Base-by-base conservation (phyloP, 2,797 vertebrate species). In the Myotis myotis region DNA sequence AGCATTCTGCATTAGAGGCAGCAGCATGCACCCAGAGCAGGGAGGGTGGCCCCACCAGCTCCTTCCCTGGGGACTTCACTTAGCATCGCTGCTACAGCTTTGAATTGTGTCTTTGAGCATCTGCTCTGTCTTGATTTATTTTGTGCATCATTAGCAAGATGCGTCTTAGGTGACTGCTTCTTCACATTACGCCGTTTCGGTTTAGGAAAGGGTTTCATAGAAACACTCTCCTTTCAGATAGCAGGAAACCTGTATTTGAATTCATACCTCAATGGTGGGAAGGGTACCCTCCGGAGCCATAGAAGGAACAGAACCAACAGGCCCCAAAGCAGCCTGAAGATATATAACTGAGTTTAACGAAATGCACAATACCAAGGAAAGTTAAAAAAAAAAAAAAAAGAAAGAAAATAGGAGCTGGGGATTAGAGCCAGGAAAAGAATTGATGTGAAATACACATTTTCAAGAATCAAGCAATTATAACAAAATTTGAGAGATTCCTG, bases 381-480 rank as follows among this genome's bases (percentile, higher is more conserved):
- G 70, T 44, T 72, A 44, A 62, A 53, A 47, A 49, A 12, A 20
- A 9, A 28, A 33, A 25, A 51, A 60, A 19, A 36, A 20, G 17
- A 17, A 33, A 25, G 20, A 76, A 68, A 71, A 41, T 28, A 66
- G 6, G 53, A 93, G 8, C 5, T 89, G 25, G 64, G 28, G 92
- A 89, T 92, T 88, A 82, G 30, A 90, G 38, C 19, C 4, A 88
- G 19, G 0, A 22, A 60, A 60, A 85, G 30, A 12, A 88, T 75
- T 33, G 22, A 93, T 3, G 19, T 38, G 33, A 82, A 92, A 72
- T 57, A 71, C 0, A 53, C 16, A 44, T 55, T 86, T 86, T 79
- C 38, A 94, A 92, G 19, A 96, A 8, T 81, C 38, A 95, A 94
- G 80, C 22, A 87, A 87, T 89, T 95, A 72, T 76, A 91, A 80